Evolutionary conservation across 2,113 vertebrate genomes (phyloP), one percentile per base, ranked within the genome.

Genomic region (Orientallactaga bullata): DNA sequence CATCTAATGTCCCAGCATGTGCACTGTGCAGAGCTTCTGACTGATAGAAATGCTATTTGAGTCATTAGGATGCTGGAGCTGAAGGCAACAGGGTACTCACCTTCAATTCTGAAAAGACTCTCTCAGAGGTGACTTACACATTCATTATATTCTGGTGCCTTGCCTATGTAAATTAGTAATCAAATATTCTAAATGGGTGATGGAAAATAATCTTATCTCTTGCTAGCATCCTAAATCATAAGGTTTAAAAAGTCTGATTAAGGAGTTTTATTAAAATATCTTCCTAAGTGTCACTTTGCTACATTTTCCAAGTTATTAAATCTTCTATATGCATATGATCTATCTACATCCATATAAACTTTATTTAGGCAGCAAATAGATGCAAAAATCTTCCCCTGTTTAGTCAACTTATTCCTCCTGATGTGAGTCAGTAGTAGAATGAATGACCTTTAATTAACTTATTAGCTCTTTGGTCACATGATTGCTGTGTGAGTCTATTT

Each of bases 111-210:
- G 77, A 88, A 95, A 98, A 98, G 85, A 74, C 72, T 94, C n/a
- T 95, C 96, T 96, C 93, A 97, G 97, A 88, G 93, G 95, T 97
- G 97, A 98, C 97, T 98, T 98, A 96, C 84, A 93, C 61, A 95
- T 97, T 98, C 97, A 97, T 98, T 98, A 97, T 28, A 91, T 91
- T 95, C 95, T 97, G 95, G 96, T 98, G 96, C 94, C 73, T 98
- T 98, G 93, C 87, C 95, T 98, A 94, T 98, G 97, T 97, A 98
- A 98, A 98, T 98, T 91, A 96, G 95, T 96, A 98, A 98, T 98
- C 97, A 98, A 96, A 98, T 98, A 98, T 98, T 98, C 97, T 94
- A 98, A 98, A 97, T 94, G 95, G 91, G 32, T 96, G 95, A 96
- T 97, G 96, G 97, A 94, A 98, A 98, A 98, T 97, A 96, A 97